Evolutionary conservation across 2,888 invertebrate species (phyloP).

Genomic region (Acronicta psi): DNA sequence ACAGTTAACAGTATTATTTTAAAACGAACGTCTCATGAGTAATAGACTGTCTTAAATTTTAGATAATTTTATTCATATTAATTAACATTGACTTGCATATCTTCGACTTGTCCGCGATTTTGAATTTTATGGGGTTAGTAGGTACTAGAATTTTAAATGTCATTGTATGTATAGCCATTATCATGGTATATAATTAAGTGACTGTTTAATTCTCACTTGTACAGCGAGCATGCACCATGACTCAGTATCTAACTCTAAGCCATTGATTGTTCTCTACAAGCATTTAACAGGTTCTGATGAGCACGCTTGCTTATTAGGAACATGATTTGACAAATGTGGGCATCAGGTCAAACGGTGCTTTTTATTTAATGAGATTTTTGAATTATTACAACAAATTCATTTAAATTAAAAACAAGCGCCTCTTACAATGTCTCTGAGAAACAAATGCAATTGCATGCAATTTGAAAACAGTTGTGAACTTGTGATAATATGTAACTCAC

Average conservation of each 20-base stretch:
- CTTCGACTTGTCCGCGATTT: slow-evolving; percentile 15
- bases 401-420: too few species aligned
- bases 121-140: slow-evolving; percentile 32
- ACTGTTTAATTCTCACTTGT: slow-evolving; percentile 40
- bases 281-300: slow-evolving; percentile 42
- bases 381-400: slow-evolving; percentile 19
- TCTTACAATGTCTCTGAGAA: too few species aligned
- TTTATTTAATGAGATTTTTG: slow-evolving; percentile 58
- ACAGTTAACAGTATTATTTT: slow-evolving; percentile 7
- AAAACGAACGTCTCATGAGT: neutral
- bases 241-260: slow-evolving; percentile 50
- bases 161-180: slow-evolving; percentile 16
- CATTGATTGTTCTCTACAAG: slow-evolving; percentile 50
- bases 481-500: too few species aligned
- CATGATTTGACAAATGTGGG: slow-evolving; percentile 75
- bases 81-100: slow-evolving; percentile 41
- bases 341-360: slow-evolving; percentile 68
- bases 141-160: slow-evolving; percentile 37
- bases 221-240: slow-evolving; percentile 34
- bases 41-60: neutral
- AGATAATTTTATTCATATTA: slow-evolving; percentile 3
- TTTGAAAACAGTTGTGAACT: too few species aligned
- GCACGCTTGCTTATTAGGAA: slow-evolving; percentile 63
- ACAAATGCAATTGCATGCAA: too few species aligned
- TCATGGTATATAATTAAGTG: slow-evolving; percentile 49